Conservation (phyloP, 2,888 invertebrate genomes). For the Tipula confusa region DNA sequence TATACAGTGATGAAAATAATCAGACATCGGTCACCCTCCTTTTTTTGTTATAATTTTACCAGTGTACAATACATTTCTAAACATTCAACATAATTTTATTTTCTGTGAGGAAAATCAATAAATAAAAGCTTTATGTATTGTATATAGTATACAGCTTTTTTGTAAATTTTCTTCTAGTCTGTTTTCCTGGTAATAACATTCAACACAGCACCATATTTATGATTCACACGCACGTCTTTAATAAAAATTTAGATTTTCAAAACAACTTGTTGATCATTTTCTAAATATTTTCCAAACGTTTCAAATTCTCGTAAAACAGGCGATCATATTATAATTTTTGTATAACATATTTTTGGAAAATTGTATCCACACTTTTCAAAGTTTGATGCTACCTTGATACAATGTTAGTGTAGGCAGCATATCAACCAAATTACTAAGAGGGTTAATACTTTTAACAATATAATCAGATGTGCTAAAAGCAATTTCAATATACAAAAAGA, state of each 20-base stretch:
- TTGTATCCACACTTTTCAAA: not conserved
- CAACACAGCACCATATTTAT: not conserved
- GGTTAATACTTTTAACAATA: not conserved
- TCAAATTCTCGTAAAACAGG: not conserved
- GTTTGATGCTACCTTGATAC: not conserved
- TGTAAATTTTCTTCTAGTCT: not conserved
- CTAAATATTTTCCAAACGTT: not conserved
- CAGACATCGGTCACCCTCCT: not conserved
- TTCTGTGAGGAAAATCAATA: slow-evolving; percentile 3
- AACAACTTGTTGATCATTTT: slow-evolving; percentile 8
- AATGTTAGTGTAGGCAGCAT: not conserved
- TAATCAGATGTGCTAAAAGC: slow-evolving; percentile 25
- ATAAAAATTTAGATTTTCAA: not conserved
- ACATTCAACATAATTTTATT: not conserved
- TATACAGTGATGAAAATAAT: not conserved
- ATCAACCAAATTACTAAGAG: not conserved
- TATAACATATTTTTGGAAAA: not conserved
- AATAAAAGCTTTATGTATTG: not conserved
- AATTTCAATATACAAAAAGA: not conserved
- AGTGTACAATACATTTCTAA: not conserved
- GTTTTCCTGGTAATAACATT: not conserved
- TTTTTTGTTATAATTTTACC: not conserved
- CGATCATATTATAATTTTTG: not conserved
- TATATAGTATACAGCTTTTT: not conserved
- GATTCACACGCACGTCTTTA: not conserved